A percentile compares a stretch with the other conserved stretches of the same genome.
These are phyloP conservation scores for Tachina fera DNA, from an alignment of 2,888 invertebrate species.

Conservation along the genomic window DNA sequence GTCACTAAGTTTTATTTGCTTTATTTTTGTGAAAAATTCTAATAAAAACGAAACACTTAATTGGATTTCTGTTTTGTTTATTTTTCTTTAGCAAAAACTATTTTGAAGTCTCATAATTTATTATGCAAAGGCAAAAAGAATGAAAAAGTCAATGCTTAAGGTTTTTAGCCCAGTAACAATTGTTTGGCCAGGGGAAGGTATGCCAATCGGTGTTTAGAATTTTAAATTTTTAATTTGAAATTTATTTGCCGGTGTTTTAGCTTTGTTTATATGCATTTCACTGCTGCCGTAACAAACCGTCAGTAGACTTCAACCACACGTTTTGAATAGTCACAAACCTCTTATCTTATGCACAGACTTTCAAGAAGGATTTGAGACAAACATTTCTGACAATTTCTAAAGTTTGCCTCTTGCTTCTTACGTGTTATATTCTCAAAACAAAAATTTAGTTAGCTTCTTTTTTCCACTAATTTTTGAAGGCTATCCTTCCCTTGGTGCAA, in stretches of 20 bases:
- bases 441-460: neutral
- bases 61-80: constrained; percentile 13
- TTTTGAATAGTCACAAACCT: too few relatives aligned
- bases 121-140: constrained; percentile 6
- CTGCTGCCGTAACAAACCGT: too few relatives aligned
- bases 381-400: too few relatives aligned
- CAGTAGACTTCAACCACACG: too few relatives aligned
- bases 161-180: neutral
- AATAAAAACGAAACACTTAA: constrained; percentile 44
- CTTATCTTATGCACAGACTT: too few relatives aligned
- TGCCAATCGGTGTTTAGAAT: neutral
- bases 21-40: constrained; percentile 54
- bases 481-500: constrained; percentile 16
- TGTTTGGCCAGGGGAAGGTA: constrained; percentile 7
- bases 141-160: constrained; percentile 17
- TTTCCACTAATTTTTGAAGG: neutral
- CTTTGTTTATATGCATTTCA: too few relatives aligned
- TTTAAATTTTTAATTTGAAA: neutral
- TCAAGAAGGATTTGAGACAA: too few relatives aligned
- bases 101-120: constrained; percentile 31
- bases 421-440: neutral
- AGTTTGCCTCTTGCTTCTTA: too few relatives aligned
- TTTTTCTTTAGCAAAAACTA: constrained; percentile 20
- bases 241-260: too few relatives aligned
- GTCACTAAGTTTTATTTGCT: constrained; percentile 29